These are phyloP conservation scores for Oegoconia quadripuncta DNA, from an alignment of 2,888 invertebrate species.

Conservation along the genomic window DNA sequence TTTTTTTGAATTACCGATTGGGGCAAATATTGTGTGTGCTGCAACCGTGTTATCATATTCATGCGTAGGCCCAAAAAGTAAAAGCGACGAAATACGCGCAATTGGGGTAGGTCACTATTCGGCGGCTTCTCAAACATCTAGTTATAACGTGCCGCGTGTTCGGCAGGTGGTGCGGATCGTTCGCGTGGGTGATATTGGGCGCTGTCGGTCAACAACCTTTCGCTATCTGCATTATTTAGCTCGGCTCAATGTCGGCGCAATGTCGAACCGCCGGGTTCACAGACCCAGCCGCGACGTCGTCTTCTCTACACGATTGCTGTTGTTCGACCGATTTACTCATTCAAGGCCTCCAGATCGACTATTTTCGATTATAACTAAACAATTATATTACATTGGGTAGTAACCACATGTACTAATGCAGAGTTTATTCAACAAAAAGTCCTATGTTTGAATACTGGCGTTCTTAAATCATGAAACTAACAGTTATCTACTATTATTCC, in stretches of 20 bases:
- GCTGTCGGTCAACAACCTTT: slow-evolving; percentile 71
- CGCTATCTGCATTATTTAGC: slow-evolving; percentile 76
- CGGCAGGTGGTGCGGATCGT: slow-evolving; percentile 61
- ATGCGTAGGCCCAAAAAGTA: not conserved
- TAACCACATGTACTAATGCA: too few relatives aligned
- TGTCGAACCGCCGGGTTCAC: slow-evolving; percentile 72
- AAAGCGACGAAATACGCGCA: slow-evolving; percentile 21
- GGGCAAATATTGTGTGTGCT: too few relatives aligned
- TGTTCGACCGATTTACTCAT: slow-evolving; percentile 49
- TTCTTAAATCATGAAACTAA: too few relatives aligned
- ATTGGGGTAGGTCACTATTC: slow-evolving; percentile 51
- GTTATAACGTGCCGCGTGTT: slow-evolving; percentile 52
- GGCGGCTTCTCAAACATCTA: slow-evolving; percentile 18
- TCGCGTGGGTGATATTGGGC: slow-evolving; percentile 70
- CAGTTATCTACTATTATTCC: too few relatives aligned
- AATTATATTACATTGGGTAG: too few relatives aligned
- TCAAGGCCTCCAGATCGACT: not conserved
- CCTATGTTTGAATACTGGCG: too few relatives aligned
- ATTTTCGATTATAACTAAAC: not conserved
- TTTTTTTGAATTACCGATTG: not conserved
- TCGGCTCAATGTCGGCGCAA: slow-evolving; percentile 73
- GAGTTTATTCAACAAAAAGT: too few relatives aligned
- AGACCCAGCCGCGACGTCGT: slow-evolving; percentile 59
- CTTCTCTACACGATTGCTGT: slow-evolving; percentile 55
- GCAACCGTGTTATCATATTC: not conserved